Evolutionary conservation across 2,888 invertebrate genomes (phyloP).

Genomic region (Cantharis nigra): DNA sequence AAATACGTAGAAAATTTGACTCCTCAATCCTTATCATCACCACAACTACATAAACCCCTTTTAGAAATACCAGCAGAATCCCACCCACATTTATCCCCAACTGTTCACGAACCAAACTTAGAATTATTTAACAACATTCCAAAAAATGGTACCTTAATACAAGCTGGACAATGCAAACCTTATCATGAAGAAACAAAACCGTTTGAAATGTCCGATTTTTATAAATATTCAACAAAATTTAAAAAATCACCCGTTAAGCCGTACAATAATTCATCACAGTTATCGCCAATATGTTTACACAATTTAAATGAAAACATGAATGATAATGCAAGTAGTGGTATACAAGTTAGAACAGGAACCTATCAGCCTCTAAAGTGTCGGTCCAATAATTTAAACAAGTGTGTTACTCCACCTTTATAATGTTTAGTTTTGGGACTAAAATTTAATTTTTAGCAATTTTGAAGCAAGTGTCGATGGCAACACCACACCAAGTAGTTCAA

Average conservation of each 20-base stretch:
- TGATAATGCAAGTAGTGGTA: constrained; percentile 33
- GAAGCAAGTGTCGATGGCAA: constrained; percentile 34
- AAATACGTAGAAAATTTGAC: constrained; percentile 33
- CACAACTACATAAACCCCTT: constrained; percentile 43
- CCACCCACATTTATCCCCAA: constrained; percentile 48
- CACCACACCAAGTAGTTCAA: constrained; percentile 37
- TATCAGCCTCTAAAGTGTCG: constrained; percentile 55
- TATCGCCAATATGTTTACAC: constrained; percentile 19
- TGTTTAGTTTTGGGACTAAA: constrained; percentile 7
- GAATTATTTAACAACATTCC: constrained; percentile 68
- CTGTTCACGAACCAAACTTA: constrained; percentile 46
- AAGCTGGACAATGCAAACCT: constrained; percentile 87
- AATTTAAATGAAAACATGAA: constrained; percentile 16
- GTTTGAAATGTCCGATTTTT: constrained; percentile 97
- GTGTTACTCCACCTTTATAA: constrained; percentile 12
- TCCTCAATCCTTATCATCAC: constrained; percentile 33
- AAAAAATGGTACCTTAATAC: constrained; percentile 82
- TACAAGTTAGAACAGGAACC: constrained; percentile 47
- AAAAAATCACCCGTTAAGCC: constrained; percentile 60
- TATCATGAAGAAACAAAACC: constrained; percentile 94
- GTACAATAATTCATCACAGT: constrained; percentile 10
- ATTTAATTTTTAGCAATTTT: constrained; percentile 32
- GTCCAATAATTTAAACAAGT: constrained; percentile 43
- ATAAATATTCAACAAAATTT: constrained; percentile 95
- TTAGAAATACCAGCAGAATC: constrained; percentile 56